phyloP scores from a whole-genome alignment of 1,140 invertebrate species.

The Adoxophyes honmai region DNA sequence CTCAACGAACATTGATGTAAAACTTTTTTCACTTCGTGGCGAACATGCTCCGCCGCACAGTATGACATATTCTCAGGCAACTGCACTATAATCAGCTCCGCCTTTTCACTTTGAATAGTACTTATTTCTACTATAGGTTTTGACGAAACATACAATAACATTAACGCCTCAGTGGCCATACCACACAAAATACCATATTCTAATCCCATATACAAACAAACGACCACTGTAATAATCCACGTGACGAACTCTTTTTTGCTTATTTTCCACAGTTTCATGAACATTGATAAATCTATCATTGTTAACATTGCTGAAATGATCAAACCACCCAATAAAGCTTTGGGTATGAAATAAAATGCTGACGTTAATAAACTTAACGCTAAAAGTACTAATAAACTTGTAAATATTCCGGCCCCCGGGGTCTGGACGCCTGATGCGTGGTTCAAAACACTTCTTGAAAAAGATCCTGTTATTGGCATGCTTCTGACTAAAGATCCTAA shows the following conservation, averaged over 20 bases:
- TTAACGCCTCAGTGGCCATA: conserved; percentile 44
- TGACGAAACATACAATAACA: conserved; percentile 48
- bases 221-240: conserved; percentile 38
- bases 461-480: conserved; percentile 93
- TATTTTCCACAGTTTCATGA: conserved; percentile 43
- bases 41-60: conserved; percentile 55
- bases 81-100: conserved; percentile 32
- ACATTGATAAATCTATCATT: conserved; percentile 57
- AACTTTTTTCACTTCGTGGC: conserved; percentile 39
- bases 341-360: conserved; percentile 67
- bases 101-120: conserved; percentile 28
- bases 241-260: conserved; percentile 54
- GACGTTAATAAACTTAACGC: conserved; percentile 56
- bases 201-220: conserved; percentile 50
- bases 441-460: conserved; percentile 93
- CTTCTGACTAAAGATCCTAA: conserved; percentile 91
- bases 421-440: conserved; percentile 93
- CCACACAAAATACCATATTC: conserved; percentile 65
- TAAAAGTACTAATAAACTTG: conserved; percentile 45
- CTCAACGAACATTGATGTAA: conserved; percentile 16
- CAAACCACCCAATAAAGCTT: conserved; percentile 59
- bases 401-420: conserved; percentile 88
- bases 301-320: conserved; percentile 66
- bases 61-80: conserved; percentile 47
- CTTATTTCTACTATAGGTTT: conserved; percentile 43